Evolutionary conservation across 2,113 vertebrate genomes (phyloP), one percentile per base, ranked within the genome.

Genomic region (Galbula dea): DNA sequence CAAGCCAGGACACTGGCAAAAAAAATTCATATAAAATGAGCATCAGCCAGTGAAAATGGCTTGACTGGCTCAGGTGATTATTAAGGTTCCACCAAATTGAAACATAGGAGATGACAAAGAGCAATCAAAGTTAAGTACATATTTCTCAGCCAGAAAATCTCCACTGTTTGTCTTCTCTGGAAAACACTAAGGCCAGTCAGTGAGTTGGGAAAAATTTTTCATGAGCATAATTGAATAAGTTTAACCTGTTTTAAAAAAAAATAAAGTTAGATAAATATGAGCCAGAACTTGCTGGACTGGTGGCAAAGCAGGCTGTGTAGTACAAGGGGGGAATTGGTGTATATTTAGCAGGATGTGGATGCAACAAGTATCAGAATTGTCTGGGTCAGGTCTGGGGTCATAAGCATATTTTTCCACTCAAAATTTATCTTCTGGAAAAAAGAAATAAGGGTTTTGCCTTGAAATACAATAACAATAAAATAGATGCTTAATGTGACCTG

Each of bases 1-100:
- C n/a, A n/a, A n/a, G n/a, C n/a, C n/a, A n/a, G n/a, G n/a, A n/a
- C n/a, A n/a, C n/a, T n/a, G 34, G 16, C 49, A 88, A 88, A 51
- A 7, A 83, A 63, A 29, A 65, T 65, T 86, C 43, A 37, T 73
- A 80, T 13, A 23, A 91, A 93, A 72, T 43, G n/a, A 81, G 14
- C 51, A 93, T 62, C 61, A 74, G 5, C 19, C 57, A 83, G 16
- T 57, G 52, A 94, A 91, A 94, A 85, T 48, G 20, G n/a, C n/a
- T 22, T 68, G 12, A 46, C 17, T 46, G 21, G 3, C 11, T 72
- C 6, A 29, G 6, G 15, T 63, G 27, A 29, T 37, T 51, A 17
- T 29, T 55, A 55, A 10, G 1, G 2, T 90, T 68, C 16, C 1
- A 2, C 2, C 23, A 55, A 23, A 75, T 76, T 49, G 41, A 57